phyloP scores from a whole-genome alignment of 2,888 invertebrate genomes.

The Cabera pusaria region DNA sequence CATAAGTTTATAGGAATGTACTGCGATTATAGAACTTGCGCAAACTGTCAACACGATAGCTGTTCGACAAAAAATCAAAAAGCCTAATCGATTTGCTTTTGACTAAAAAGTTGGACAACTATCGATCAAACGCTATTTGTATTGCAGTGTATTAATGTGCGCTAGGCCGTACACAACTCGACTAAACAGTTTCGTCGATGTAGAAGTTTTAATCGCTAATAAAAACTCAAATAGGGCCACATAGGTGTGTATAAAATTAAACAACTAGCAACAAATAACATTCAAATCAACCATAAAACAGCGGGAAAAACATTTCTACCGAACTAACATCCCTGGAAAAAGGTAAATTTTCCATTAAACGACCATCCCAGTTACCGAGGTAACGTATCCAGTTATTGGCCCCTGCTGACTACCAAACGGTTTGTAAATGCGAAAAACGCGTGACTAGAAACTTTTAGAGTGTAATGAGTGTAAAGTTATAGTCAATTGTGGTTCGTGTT shows the following conservation, averaged over 20 bases:
- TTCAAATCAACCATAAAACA: slow-evolving; percentile 32
- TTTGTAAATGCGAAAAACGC: slow-evolving; percentile 39
- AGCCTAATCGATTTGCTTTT: too few relatives aligned
- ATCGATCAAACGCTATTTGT: too few relatives aligned
- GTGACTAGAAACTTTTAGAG: slow-evolving; percentile 45
- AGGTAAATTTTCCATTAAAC: slow-evolving; percentile 34
- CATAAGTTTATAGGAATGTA: too few relatives aligned
- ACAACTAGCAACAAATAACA: slow-evolving; percentile 25
- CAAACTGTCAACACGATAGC: too few relatives aligned
- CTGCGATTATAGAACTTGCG: too few relatives aligned
- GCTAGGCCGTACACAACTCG: too few relatives aligned
- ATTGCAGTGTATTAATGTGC: too few relatives aligned
- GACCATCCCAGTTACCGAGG: slow-evolving; percentile 20
- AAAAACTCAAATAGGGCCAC: too few relatives aligned
- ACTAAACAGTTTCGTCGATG: too few relatives aligned
- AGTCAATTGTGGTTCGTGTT: slow-evolving; percentile 16
- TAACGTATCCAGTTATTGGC: slow-evolving; percentile 21
- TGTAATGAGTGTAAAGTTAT: slow-evolving; percentile 36
- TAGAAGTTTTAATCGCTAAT: too few relatives aligned
- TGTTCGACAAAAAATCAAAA: too few relatives aligned
- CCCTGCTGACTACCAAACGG: slow-evolving; percentile 19
- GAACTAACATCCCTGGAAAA: slow-evolving; percentile 34
- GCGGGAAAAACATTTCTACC: slow-evolving; percentile 36
- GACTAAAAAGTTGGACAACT: too few relatives aligned
- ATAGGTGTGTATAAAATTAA: slow-evolving; percentile 21